Evolutionary conservation across 37 sponge, comb jelly and placozoan genomes (phyloP).

Genomic region (Hexactinellida sp.): DNA sequence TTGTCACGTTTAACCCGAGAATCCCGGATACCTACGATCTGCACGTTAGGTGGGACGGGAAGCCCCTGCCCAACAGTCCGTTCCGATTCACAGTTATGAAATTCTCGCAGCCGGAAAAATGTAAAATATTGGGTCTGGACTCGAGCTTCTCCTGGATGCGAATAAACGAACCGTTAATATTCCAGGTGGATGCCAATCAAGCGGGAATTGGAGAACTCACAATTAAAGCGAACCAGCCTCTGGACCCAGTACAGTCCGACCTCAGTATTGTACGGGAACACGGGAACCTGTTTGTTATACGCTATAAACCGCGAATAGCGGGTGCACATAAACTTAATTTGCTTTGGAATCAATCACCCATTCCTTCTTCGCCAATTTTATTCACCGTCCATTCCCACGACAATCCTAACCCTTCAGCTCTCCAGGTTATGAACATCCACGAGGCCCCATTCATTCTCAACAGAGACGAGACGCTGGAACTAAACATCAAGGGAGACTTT

Average conservation of each 20-base stretch:
- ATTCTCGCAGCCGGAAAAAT: background rate
- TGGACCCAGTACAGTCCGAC: background rate
- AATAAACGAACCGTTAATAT: background rate
- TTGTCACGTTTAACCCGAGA: background rate
- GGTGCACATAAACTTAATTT: background rate
- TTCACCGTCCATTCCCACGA: background rate
- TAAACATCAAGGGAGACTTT: background rate
- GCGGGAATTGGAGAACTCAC: background rate
- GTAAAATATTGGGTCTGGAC: background rate
- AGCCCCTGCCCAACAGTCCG: background rate
- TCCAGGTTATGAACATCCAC: background rate
- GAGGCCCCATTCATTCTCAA: background rate
- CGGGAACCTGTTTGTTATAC: background rate
- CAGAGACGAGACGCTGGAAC: background rate
- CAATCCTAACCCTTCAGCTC: background rate
- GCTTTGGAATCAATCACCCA: background rate
- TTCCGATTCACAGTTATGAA: background rate
- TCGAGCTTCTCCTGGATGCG: background rate
- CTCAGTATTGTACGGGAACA: background rate
- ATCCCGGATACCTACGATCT: background rate
- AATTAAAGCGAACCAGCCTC: background rate
- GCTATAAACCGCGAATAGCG: background rate
- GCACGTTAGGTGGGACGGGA: background rate
- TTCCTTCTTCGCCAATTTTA: background rate
- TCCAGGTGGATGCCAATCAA: background rate